Evolutionary conservation across 2,888 invertebrate genomes (phyloP).

Genomic region (Rhyacophila evoluta): DNA sequence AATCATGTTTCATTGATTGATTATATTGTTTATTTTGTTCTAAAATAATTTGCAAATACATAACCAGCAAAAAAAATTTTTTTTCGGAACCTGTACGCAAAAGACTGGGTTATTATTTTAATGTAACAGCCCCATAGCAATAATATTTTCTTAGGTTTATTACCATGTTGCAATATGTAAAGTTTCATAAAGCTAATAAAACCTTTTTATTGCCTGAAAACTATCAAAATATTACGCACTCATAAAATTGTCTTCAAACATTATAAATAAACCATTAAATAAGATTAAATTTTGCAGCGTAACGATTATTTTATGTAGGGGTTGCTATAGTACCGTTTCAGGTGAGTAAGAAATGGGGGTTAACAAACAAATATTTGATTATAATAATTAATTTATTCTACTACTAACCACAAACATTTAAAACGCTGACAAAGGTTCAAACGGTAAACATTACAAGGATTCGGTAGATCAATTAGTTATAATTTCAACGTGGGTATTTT

Average conservation of each 20-base stretch:
- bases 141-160: not conserved
- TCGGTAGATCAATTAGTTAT: no score
- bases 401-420: no score
- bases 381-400: not conserved
- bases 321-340: not conserved
- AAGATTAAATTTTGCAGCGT: not conserved
- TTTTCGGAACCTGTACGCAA: no score
- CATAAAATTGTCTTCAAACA: not conserved
- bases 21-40: no score
- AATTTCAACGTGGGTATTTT: no score
- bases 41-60: no score
- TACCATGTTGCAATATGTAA: slow-evolving; percentile 14
- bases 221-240: not conserved
- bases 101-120: no score
- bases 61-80: no score
- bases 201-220: not conserved
- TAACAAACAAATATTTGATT: not conserved
- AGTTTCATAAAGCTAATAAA: not conserved
- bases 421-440: no score
- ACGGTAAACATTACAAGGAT: no score
- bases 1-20: no score
- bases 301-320: not conserved
- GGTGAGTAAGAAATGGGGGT: not conserved
- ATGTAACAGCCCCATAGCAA: no score
- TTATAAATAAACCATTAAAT: not conserved